Evolutionary conservation across 2,888 invertebrate species (phyloP).

Genomic region (Cataglyphis rosenhaueri): DNA sequence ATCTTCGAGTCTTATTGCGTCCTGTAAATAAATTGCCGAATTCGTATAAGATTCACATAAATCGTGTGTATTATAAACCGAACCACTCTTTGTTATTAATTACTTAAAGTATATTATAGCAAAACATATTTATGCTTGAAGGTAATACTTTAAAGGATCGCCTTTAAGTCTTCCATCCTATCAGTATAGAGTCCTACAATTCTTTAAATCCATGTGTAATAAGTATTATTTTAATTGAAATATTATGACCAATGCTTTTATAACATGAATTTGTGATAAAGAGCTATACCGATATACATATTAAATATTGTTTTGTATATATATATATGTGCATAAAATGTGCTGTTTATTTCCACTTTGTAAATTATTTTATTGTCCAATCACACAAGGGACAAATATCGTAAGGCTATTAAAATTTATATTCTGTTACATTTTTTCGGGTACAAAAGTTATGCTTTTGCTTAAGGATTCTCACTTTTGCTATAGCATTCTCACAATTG

Average conservation of each 20-base stretch:
- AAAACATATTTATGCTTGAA: conserved; percentile 52
- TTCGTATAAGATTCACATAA: conserved; percentile 62
- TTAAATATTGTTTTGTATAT: conserved; percentile 41
- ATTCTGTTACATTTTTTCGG: conserved; percentile 7
- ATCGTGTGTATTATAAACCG: conserved; percentile 63
- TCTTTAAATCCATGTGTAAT: conserved; percentile 48
- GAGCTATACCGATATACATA: conserved; percentile 53
- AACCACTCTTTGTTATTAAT: conserved; percentile 59
- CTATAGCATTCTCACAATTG: conserved; percentile 11
- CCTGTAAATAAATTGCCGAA: conserved; percentile 75
- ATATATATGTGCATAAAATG: conserved; percentile 36
- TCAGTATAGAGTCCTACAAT: conserved; percentile 42
- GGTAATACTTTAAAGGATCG: conserved; percentile 45
- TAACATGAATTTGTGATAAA: conserved; percentile 66
- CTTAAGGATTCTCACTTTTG: neutral
- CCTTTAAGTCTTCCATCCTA: conserved; percentile 72
- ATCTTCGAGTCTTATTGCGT: conserved; percentile 81
- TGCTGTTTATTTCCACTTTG: conserved; percentile 19
- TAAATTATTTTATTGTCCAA: conserved; percentile 36
- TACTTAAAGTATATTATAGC: conserved; percentile 38
- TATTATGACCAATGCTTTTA: conserved; percentile 59
- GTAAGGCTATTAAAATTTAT: conserved; percentile 26
- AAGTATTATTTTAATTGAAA: conserved; percentile 47
- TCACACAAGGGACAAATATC: neutral
- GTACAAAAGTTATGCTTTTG: conserved; percentile 16